A percentile compares a stretch with the other conserved stretches of the same genome.
Conservation (phyloP, 1,140 invertebrate genomes). For the Conus ventricosus region DNA sequence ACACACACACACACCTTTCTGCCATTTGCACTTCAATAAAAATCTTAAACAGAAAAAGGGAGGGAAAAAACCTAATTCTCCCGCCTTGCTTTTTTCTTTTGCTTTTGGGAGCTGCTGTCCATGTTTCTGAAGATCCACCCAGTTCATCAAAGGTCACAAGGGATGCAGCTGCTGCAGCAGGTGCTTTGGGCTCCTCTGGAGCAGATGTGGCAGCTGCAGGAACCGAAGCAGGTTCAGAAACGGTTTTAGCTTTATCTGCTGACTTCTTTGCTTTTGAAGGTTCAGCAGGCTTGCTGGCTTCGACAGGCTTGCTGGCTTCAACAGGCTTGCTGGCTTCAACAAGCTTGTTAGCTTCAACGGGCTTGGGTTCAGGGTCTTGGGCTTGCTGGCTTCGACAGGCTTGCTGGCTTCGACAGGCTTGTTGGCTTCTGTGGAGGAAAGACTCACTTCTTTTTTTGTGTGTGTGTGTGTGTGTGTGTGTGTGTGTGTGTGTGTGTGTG, state of each 20-base stretch:
- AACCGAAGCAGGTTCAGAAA: neutral
- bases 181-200: constrained; percentile 4
- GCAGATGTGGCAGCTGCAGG: neutral
- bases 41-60: neutral
- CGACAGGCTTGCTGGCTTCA: neutral
- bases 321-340: neutral
- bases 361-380: neutral
- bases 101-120: neutral
- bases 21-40: neutral
- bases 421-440: too few relatives aligned
- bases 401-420: neutral
- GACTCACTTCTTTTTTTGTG: too few relatives aligned
- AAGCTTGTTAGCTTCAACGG: neutral
- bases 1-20: neutral
- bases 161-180: neutral
- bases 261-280: constrained; percentile 9
- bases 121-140: constrained; percentile 23
- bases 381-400: neutral
- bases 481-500: too few relatives aligned
- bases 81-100: constrained; percentile 3
- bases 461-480: too few relatives aligned
- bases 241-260: constrained; percentile 28
- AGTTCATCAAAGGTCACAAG: constrained; percentile 48
- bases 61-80: neutral
- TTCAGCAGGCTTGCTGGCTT: neutral